A percentile compares a stretch with the other conserved stretches of the same genome.
These are phyloP conservation scores for Cantharis nigra DNA, from an alignment of 2,888 invertebrate species.

Conservation along the genomic window DNA sequence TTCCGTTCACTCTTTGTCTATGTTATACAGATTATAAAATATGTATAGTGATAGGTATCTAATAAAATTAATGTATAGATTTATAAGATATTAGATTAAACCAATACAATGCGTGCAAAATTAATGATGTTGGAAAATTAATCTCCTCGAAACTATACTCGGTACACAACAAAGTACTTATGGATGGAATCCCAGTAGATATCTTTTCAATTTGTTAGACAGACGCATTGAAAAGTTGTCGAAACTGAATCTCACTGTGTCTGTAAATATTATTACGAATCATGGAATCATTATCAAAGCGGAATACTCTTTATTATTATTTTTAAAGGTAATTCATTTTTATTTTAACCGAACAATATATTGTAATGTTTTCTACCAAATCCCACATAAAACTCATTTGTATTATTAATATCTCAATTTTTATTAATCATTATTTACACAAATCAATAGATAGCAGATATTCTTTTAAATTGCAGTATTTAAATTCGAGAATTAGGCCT, in stretches of 20 bases:
- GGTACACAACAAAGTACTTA: neutral
- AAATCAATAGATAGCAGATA: no score
- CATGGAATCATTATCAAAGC: neutral
- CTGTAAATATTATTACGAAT: neutral
- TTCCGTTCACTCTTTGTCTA: neutral
- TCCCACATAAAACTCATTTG: no score
- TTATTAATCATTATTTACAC: no score
- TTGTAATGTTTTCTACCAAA: no score
- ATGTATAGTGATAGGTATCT: neutral
- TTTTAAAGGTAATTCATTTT: neutral
- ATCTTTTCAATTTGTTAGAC: neutral
- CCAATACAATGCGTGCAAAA: neutral
- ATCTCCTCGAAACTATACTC: neutral
- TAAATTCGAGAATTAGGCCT: no score
- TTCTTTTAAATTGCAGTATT: no score
- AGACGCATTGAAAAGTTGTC: neutral
- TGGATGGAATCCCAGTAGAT: neutral
- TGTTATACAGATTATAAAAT: neutral
- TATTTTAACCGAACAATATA: neutral
- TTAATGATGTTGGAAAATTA: neutral
- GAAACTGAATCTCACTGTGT: neutral
- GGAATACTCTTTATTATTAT: neutral
- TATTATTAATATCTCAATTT: no score
- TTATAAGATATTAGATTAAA: neutral
- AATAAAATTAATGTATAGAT: neutral